A percentile compares a stretch with the other conserved stretches of the same genome.
Evolutionary conservation across 2,888 invertebrate genomes (phyloP).

Genomic region (Harpalus rufipes): DNA sequence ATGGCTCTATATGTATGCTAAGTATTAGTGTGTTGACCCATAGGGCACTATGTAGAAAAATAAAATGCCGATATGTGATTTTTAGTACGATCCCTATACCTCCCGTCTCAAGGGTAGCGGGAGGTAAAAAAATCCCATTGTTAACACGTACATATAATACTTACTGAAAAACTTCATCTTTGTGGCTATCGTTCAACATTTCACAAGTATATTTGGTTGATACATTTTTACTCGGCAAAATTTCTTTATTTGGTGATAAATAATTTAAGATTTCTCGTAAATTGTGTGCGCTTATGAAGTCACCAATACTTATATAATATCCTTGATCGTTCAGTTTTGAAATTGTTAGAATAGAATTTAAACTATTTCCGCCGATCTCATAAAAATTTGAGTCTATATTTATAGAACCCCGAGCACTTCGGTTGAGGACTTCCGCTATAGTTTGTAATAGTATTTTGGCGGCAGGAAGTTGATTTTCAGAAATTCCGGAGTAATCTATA

Average conservation of each 20-base stretch:
- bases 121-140: too few relatives aligned
- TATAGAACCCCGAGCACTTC: conserved; percentile 82
- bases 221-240: conserved; percentile 70
- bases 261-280: conserved; percentile 84
- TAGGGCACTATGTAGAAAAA: too few relatives aligned
- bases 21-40: too few relatives aligned
- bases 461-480: conserved; percentile 79
- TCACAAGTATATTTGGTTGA: conserved; percentile 78
- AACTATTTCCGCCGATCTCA: conserved; percentile 91
- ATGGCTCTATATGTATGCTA: too few relatives aligned
- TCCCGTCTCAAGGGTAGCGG: too few relatives aligned
- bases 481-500: conserved; percentile 84
- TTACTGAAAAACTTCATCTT: conserved; percentile 85
- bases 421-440: conserved; percentile 85
- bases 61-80: too few relatives aligned
- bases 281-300: conserved; percentile 87
- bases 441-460: conserved; percentile 87
- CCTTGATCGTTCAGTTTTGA: conserved; percentile 87
- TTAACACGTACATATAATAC: too few relatives aligned
- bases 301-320: conserved; percentile 89
- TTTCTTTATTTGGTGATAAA: conserved; percentile 76
- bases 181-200: conserved; percentile 82
- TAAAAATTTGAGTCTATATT: conserved; percentile 87
- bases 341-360: conserved; percentile 91
- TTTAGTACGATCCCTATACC: too few relatives aligned